phyloP scores from a whole-genome alignment of 2,113 vertebrate species.

The Pomatorhinus ruficollis region DNA sequence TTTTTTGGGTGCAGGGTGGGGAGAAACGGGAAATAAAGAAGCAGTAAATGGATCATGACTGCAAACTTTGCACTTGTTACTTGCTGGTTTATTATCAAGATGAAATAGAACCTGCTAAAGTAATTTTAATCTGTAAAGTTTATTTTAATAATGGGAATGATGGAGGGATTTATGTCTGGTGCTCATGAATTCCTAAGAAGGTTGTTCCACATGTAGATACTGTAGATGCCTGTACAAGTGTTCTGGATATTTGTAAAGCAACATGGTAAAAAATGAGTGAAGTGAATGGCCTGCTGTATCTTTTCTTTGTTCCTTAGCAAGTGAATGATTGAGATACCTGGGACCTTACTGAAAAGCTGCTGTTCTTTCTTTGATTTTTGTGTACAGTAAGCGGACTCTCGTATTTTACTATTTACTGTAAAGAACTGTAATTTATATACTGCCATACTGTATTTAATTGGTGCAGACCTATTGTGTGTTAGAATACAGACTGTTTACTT shows the following conservation, averaged over 20 bases:
- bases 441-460: slow-evolving; percentile 88
- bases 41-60: slow-evolving; percentile 32
- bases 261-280: slow-evolving; percentile 51
- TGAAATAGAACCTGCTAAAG: slow-evolving; percentile 38
- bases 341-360: slow-evolving; percentile 90
- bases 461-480: slow-evolving; percentile 87
- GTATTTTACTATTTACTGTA: slow-evolving; percentile 92
- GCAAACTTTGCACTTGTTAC: slow-evolving; percentile 42
- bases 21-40: slow-evolving; percentile 9
- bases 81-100: slow-evolving; percentile 49
- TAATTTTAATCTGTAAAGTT: slow-evolving; percentile 63
- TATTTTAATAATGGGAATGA: slow-evolving; percentile 62
- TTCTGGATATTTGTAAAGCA: slow-evolving; percentile 60
- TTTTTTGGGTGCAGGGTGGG: not conserved
- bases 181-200: slow-evolving; percentile 38
- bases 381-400: slow-evolving; percentile 89
- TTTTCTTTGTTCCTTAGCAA: slow-evolving; percentile 59
- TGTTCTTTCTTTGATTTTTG: slow-evolving; percentile 86
- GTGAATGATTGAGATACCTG: slow-evolving; percentile 75
- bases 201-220: slow-evolving; percentile 61
- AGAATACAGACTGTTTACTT: slow-evolving; percentile 92
- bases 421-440: slow-evolving; percentile 97
- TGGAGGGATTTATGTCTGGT: slow-evolving; percentile 57
- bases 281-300: slow-evolving; percentile 77
- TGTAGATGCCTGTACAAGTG: slow-evolving; percentile 57